These are phyloP conservation scores for Monomorium pharaonis DNA, from an alignment of 1,140 invertebrate genomes.

Conservation along the genomic window DNA sequence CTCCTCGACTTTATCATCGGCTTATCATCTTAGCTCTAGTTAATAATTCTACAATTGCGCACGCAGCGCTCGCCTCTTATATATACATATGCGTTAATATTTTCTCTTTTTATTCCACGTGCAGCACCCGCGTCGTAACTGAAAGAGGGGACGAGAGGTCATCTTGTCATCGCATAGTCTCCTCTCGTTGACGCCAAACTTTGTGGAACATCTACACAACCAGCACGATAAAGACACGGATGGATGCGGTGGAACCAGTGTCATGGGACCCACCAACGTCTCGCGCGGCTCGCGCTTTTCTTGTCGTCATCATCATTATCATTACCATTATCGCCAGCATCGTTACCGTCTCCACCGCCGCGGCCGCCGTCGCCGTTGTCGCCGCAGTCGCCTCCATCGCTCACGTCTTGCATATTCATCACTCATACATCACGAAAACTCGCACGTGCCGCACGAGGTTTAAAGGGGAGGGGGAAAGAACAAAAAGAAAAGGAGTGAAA, in stretches of 20 bases:
- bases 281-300: conserved; percentile 32
- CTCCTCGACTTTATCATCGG: conserved; percentile 28
- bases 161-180: conserved; percentile 64
- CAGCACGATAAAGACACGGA: conserved; percentile 23
- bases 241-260: not conserved
- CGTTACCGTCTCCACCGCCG: not conserved
- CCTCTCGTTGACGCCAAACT: conserved; percentile 72
- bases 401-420: conserved; percentile 49
- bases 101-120: conserved; percentile 42
- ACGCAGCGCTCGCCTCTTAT: not conserved
- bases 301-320: conserved; percentile 55
- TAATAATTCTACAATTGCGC: not conserved
- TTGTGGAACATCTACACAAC: conserved; percentile 64
- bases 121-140: conserved; percentile 78
- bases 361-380: not conserved
- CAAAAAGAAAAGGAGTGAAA: not conserved
- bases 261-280: not conserved
- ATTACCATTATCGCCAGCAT: conserved; percentile 45
- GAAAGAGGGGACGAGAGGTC: conserved; percentile 61
- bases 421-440: conserved; percentile 41
- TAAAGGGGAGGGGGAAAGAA: not conserved
- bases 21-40: conserved; percentile 36
- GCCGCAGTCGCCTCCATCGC: conserved; percentile 12
- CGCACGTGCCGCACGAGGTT: conserved; percentile 19
- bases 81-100: no score